Conservation (phyloP, 2,797 vertebrate genomes). For the Liasis olivaceus region DNA sequence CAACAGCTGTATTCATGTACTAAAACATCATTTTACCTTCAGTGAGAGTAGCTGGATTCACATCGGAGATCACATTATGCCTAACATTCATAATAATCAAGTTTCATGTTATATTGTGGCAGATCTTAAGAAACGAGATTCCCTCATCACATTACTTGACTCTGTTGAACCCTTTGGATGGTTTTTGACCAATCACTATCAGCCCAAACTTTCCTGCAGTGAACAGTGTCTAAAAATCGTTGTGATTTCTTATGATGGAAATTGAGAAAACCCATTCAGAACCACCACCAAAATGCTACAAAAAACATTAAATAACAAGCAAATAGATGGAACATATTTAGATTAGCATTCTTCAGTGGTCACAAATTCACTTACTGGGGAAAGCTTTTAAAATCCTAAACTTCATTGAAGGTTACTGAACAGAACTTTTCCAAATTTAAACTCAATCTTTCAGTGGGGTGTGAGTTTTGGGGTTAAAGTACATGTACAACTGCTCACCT, state of each 20-base stretch:
- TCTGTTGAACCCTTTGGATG: neutral
- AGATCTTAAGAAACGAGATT: neutral
- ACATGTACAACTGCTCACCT: neutral
- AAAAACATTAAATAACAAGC: neutral
- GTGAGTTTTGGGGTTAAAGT: neutral
- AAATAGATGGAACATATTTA: neutral
- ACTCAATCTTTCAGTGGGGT: neutral
- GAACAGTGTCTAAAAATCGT: neutral
- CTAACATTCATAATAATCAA: neutral
- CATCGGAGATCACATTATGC: neutral
- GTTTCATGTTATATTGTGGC: neutral
- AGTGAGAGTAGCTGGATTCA: neutral
- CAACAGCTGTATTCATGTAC: neutral
- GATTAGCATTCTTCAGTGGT: neutral
- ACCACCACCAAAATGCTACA: neutral
- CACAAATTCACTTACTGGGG: too few relatives aligned
- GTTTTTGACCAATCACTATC: neutral
- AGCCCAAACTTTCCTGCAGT: neutral
- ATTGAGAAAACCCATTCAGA: neutral
- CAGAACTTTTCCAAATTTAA: neutral
- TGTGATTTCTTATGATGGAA: neutral
- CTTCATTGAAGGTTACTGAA: neutral
- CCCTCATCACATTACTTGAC: neutral
- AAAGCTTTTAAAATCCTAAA: neutral
- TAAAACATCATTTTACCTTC: neutral